Conservation (phyloP, 2,888 invertebrate genomes). For the Pediacus dermestoides region DNA sequence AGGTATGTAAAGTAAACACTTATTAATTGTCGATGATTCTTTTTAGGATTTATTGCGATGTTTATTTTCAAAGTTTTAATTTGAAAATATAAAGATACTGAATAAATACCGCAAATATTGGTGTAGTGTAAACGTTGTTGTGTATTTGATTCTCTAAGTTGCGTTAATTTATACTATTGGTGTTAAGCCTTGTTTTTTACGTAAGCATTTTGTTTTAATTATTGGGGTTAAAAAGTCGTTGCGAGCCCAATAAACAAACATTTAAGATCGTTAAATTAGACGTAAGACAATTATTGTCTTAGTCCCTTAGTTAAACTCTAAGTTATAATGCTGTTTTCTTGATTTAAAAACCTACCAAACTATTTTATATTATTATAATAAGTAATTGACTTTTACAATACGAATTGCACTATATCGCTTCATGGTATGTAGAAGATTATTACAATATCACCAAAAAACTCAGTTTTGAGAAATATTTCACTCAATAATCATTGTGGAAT, state of each 20-base stretch:
- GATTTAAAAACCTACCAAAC: background rate
- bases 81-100: constrained; percentile 5
- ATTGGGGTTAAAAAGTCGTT: constrained; percentile 16
- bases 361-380: background rate
- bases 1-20: too few relatives aligned
- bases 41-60: constrained; percentile 1
- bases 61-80: constrained; percentile 6
- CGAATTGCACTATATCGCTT: constrained; percentile 20
- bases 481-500: constrained; percentile 18
- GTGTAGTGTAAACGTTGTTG: constrained; percentile 7
- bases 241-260: constrained; percentile 13
- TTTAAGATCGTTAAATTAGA: constrained; percentile 24
- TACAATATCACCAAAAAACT: too few relatives aligned
- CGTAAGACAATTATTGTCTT: too few relatives aligned
- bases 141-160: constrained; percentile 17
- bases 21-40: constrained; percentile 11
- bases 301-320: too few relatives aligned
- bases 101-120: constrained; percentile 11
- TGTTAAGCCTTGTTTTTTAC: constrained; percentile 29
- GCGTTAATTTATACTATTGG: constrained; percentile 25
- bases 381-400: constrained; percentile 33
- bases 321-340: too few relatives aligned
- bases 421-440: too few relatives aligned
- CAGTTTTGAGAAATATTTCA: constrained; percentile 11
- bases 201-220: constrained; percentile 12